Percentiles rank a stretch among this genome's conserved stretches.
Conservation (phyloP, 2,888 invertebrate genomes). For the Bellardia bayeri region DNA sequence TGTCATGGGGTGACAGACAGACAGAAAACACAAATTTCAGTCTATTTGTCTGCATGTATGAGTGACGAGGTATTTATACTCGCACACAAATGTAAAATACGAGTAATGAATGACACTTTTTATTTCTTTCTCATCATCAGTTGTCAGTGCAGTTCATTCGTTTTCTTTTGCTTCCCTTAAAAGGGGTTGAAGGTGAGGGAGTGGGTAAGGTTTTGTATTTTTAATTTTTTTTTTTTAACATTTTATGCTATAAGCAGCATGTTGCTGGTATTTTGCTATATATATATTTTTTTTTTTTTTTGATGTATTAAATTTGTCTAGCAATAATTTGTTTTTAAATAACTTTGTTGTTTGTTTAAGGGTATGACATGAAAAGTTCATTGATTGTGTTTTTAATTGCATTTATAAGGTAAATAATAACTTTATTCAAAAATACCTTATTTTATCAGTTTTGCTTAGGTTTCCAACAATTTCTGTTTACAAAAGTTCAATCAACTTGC, state of each 20-base stretch:
- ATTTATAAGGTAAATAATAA: not conserved
- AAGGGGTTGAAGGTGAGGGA: not conserved
- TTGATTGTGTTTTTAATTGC: slow-evolving; percentile 26
- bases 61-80: slow-evolving; percentile 4
- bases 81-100: slow-evolving; percentile 4
- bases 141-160: slow-evolving; percentile 22
- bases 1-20: slow-evolving; percentile 43
- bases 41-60: slow-evolving; percentile 14
- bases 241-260: not conserved
- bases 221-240: not conserved
- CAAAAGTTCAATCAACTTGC: slow-evolving; percentile 24
- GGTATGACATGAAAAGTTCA: slow-evolving; percentile 31
- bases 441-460: not conserved
- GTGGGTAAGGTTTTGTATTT: not conserved
- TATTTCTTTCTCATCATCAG: not conserved
- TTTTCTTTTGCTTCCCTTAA: too few relatives aligned
- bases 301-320: not conserved
- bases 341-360: not conserved
- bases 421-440: not conserved
- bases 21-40: slow-evolving; percentile 18
- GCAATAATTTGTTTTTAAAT: not conserved
- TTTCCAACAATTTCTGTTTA: not conserved
- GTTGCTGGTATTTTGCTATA: not conserved
- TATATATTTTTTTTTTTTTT: not conserved
- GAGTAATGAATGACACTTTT: slow-evolving; percentile 40